Conservation (phyloP, 1,140 invertebrate species). For the Pentalonia nigronervosa region DNA sequence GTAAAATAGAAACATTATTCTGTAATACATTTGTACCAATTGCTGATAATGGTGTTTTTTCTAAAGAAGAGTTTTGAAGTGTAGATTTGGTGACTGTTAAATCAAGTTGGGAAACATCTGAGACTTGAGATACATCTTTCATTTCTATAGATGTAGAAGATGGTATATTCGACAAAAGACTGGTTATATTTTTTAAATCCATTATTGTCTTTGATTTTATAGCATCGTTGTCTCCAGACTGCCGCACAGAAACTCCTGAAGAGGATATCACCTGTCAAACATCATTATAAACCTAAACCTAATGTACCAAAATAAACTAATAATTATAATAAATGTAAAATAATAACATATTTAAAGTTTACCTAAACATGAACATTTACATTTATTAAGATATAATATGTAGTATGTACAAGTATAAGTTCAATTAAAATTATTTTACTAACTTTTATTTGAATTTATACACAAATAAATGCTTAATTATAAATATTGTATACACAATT, state of each 20-base stretch:
- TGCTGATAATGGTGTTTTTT: constrained; percentile 36
- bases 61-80: constrained; percentile 36
- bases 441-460: not conserved
- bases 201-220: constrained; percentile 51
- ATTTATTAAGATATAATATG: not conserved
- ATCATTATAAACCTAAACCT: constrained; percentile 56
- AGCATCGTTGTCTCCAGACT: constrained; percentile 53
- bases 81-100: constrained; percentile 11
- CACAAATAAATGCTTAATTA: too few relatives aligned
- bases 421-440: not conserved
- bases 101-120: constrained; percentile 31
- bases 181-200: constrained; percentile 52
- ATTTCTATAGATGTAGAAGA: constrained; percentile 54
- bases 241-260: constrained; percentile 68
- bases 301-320: constrained; percentile 32
- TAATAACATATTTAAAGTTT: constrained; percentile 50
- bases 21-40: constrained; percentile 52
- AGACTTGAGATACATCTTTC: constrained; percentile 34
- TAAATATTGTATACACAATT: too few relatives aligned
- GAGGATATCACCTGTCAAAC: constrained; percentile 69
- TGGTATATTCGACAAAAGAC: constrained; percentile 30
- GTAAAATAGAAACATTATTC: constrained; percentile 34
- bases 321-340: not conserved
- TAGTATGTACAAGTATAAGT: too few relatives aligned
- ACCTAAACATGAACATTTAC: not conserved